Percentiles rank a stretch among this genome's conserved stretches.
phyloP scores from a whole-genome alignment of 2,888 invertebrate species.

The Linnaemya tessellans region DNA sequence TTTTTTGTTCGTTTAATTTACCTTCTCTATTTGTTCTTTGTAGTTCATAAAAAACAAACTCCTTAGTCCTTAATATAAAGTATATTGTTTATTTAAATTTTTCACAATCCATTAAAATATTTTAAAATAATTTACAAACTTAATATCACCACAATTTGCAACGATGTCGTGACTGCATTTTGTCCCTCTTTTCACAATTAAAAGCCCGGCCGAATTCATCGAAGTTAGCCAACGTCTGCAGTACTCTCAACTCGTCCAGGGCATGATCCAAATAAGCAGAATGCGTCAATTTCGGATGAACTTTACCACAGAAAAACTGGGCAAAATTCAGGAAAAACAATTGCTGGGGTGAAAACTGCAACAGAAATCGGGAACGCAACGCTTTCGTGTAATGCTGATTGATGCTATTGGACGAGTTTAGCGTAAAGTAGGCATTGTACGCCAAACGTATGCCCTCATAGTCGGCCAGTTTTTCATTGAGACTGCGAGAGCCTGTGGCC shows the following conservation, averaged over 20 bases:
- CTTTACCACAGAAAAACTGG: conserved; percentile 80
- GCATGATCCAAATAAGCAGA: conserved; percentile 78
- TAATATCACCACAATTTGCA: conserved; percentile 78
- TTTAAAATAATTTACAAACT: neutral
- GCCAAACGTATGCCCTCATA: conserved; percentile 80
- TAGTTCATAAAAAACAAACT: neutral
- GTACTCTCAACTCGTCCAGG: conserved; percentile 78
- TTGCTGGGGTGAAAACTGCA: conserved; percentile 78
- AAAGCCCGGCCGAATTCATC: conserved; percentile 80
- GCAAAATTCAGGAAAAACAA: conserved; percentile 80
- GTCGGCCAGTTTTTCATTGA: conserved; percentile 80
- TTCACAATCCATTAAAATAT: neutral
- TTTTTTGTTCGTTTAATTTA: too few relatives aligned
- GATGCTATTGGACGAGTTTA: conserved; percentile 61
- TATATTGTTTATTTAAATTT: neutral
- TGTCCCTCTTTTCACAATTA: conserved; percentile 77
- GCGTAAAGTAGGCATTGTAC: conserved; percentile 78
- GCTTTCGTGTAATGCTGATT: conserved; percentile 55
- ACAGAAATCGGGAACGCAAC: conserved; percentile 74
- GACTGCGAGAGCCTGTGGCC: conserved; percentile 77
- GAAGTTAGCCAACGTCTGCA: conserved; percentile 80
- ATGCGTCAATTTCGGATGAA: conserved; percentile 75
- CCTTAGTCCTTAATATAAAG: neutral
- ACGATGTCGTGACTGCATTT: conserved; percentile 79
- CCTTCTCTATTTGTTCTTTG: too few relatives aligned